Conservation (phyloP, 2,113 vertebrate species). For the Xyliphius kryptos region DNA sequence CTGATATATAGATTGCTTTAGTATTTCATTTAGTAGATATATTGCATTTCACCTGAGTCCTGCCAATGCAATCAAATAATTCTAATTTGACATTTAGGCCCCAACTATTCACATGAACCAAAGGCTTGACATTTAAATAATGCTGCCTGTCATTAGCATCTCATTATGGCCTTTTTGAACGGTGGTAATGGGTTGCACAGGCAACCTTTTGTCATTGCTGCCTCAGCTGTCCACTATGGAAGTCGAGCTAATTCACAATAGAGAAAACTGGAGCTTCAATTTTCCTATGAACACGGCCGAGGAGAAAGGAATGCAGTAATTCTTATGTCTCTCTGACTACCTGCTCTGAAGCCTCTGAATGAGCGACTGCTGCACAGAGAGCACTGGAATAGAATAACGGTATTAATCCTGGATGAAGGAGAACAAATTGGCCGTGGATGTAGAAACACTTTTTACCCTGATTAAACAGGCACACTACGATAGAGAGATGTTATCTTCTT, state of each 20-base stretch:
- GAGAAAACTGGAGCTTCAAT: too few species aligned
- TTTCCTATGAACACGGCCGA: too few species aligned
- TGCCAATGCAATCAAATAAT: slow-evolving; percentile 38
- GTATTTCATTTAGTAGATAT: slow-evolving; percentile 21
- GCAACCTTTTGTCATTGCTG: slow-evolving; percentile 38
- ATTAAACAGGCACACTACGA: slow-evolving; percentile 1
- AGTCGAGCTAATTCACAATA: background rate
- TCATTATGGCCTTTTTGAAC: slow-evolving; percentile 35
- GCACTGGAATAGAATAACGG: slow-evolving; percentile 39
- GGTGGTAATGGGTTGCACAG: slow-evolving; percentile 34
- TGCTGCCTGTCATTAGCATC: slow-evolving; percentile 37
- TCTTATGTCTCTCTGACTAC: background rate
- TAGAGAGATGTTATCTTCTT: slow-evolving; percentile 20
- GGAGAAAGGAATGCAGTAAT: background rate
- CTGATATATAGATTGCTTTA: slow-evolving; percentile 18
- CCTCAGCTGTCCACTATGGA: slow-evolving; percentile 17
- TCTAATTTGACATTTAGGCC: slow-evolving; percentile 49
- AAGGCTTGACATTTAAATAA: slow-evolving; percentile 45
- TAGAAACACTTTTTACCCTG: slow-evolving; percentile 11
- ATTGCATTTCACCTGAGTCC: slow-evolving; percentile 21
- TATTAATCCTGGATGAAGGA: slow-evolving; percentile 44
- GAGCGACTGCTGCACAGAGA: slow-evolving; percentile 3
- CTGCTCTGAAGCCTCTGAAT: slow-evolving; percentile 1
- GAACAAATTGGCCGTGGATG: slow-evolving; percentile 39
- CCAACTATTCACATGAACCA: slow-evolving; percentile 34